A percentile compares a stretch with the other conserved stretches of the same genome.
These are phyloP conservation scores for Trachymyrmex cornetzi DNA, from an alignment of 1,140 invertebrate species.

Conservation along the genomic window DNA sequence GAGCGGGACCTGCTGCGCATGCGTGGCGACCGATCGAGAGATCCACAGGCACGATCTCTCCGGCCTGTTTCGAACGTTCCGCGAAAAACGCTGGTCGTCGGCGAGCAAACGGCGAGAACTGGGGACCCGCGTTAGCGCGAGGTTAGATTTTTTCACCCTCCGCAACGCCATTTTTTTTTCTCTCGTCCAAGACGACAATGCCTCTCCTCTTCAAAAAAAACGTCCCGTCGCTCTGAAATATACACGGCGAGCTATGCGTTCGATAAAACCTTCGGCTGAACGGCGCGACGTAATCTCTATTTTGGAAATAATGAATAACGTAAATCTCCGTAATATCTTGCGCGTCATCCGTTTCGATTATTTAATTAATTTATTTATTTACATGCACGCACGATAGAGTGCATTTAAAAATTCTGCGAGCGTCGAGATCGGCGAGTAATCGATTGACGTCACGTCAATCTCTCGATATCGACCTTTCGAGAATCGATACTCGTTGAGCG, in stretches of 20 bases:
- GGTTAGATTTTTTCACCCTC: background rate
- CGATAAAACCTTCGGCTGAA: background rate
- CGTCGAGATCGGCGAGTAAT: slow-evolving; percentile 6
- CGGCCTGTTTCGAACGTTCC: background rate
- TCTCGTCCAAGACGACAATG: background rate
- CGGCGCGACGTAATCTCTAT: background rate
- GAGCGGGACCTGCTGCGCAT: background rate
- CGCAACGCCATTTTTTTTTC: background rate
- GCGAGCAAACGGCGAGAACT: too few relatives aligned
- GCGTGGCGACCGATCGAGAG: slow-evolving; percentile 31
- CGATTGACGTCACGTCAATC: too few relatives aligned
- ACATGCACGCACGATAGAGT: background rate
- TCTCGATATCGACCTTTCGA: background rate
- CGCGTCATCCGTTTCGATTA: background rate
- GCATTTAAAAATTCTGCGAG: background rate
- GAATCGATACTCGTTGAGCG: background rate
- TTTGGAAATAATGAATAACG: background rate
- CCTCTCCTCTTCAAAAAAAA: background rate
- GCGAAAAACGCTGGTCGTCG: too few relatives aligned
- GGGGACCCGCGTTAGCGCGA: background rate
- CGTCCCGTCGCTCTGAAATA: background rate
- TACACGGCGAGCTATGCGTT: background rate
- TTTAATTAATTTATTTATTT: background rate
- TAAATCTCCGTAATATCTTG: background rate
- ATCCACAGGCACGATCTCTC: background rate